Conservation (phyloP, 2,888 invertebrate genomes). For the Liopterus haemorrhoidalis region DNA sequence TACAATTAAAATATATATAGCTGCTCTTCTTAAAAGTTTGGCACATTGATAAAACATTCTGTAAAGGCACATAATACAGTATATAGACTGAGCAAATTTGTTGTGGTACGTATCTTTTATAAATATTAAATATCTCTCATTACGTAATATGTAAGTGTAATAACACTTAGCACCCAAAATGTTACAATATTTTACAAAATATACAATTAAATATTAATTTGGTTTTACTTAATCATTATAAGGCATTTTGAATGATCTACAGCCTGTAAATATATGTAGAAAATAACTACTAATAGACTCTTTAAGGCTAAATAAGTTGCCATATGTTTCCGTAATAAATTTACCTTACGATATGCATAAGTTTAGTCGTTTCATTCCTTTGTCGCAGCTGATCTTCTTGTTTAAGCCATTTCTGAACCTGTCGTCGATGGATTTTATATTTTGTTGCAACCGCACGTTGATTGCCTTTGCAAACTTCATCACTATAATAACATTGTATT, state of each 20-base stretch:
- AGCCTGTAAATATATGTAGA: slow-evolving; percentile 8
- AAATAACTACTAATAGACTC: slow-evolving; percentile 19
- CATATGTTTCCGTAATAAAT: slow-evolving; percentile 11
- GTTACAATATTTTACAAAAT: slow-evolving; percentile 4
- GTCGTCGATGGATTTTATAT: slow-evolving; percentile 47
- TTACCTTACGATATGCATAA: slow-evolving; percentile 39
- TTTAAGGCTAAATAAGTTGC: slow-evolving; percentile 18
- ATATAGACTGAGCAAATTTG: slow-evolving; percentile 20
- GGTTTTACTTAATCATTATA: slow-evolving; percentile 10
- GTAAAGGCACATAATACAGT: slow-evolving; percentile 18
- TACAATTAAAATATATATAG: slow-evolving; percentile 6
- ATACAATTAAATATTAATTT: neutral
- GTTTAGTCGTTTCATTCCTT: slow-evolving; percentile 40
- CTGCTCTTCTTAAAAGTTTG: slow-evolving; percentile 21
- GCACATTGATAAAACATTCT: slow-evolving; percentile 14
- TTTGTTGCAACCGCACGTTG: slow-evolving; percentile 48
- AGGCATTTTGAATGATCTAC: slow-evolving; percentile 18
- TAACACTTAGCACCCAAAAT: slow-evolving; percentile 15
- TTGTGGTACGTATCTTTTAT: slow-evolving; percentile 18
- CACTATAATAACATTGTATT: slow-evolving; percentile 51
- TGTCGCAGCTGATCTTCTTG: slow-evolving; percentile 46
- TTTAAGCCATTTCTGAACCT: slow-evolving; percentile 54
- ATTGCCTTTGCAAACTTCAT: slow-evolving; percentile 47
- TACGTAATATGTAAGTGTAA: slow-evolving; percentile 7
- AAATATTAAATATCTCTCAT: slow-evolving; percentile 6